phyloP scores from a whole-genome alignment of 2,888 invertebrate species.

The Adelphocoris suturalis region DNA sequence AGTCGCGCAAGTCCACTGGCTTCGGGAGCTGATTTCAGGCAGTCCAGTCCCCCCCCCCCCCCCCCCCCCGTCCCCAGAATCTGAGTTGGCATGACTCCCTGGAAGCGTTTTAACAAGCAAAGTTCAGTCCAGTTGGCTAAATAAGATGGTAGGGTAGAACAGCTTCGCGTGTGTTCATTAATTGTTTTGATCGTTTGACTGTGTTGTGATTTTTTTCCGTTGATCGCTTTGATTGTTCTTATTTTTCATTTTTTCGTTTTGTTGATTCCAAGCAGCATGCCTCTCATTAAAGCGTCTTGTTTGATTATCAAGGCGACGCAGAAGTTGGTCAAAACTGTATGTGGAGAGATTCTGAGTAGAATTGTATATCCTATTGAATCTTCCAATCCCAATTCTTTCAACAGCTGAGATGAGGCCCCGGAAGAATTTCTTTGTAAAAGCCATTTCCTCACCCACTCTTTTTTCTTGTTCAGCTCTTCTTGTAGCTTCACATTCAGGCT shows the following conservation, averaged over 20 bases:
- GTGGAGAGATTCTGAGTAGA: neutral
- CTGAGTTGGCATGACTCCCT: neutral
- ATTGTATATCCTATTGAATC: neutral
- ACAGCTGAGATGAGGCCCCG: neutral
- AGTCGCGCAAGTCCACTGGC: neutral
- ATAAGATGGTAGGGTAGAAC: neutral
- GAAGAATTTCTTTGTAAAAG: constrained; percentile 22
- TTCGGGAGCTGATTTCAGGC: neutral
- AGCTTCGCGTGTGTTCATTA: neutral
- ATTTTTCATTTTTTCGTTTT: too few relatives aligned
- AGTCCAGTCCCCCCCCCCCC: constrained; percentile 5
- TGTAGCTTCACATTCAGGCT: neutral
- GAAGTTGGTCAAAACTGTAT: constrained; percentile 27
- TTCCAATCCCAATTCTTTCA: neutral
- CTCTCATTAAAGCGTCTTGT: neutral
- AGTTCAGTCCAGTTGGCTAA: neutral
- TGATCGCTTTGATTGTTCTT: too few relatives aligned
- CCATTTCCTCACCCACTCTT: neutral
- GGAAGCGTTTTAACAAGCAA: neutral
- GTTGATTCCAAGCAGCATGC: neutral
- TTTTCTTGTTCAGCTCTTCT: neutral
- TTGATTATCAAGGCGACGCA: constrained; percentile 19
- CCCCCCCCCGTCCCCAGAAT: too few relatives aligned
- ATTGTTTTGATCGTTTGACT: too few relatives aligned
- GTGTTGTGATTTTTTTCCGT: too few relatives aligned